Evolutionary conservation across 64 coral and sea anemone species (phyloP).

Genomic region (Hydrozoanthus tunicans): DNA sequence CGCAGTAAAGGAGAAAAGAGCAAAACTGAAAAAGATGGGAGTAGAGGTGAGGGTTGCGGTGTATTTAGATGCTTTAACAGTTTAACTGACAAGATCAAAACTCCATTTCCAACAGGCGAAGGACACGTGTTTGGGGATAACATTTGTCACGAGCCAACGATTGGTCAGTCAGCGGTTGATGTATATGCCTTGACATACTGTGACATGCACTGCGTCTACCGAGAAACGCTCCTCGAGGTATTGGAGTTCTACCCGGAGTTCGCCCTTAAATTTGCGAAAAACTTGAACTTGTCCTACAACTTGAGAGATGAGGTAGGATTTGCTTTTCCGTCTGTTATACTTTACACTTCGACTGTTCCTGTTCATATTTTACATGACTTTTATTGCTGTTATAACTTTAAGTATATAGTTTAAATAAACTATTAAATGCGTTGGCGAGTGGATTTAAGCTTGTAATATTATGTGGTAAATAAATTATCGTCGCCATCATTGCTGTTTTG

Average conservation of each 20-base stretch:
- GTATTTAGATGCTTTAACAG: background rate
- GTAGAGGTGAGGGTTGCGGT: too few relatives aligned
- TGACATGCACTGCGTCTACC: constrained; percentile 93
- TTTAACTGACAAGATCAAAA: background rate
- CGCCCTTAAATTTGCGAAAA: constrained; percentile 89
- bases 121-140: constrained; percentile 97
- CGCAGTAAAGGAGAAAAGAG: too few relatives aligned
- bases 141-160: constrained; percentile 85
- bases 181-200: constrained; percentile 96
- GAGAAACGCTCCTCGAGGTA: constrained; percentile 84
- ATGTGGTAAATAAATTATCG: too few relatives aligned
- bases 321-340: too few relatives aligned
- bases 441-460: too few relatives aligned
- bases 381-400: too few relatives aligned
- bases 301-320: constrained; percentile 84
- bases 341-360: background rate
- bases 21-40: too few relatives aligned
- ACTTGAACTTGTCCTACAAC: constrained; percentile 88
- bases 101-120: constrained; percentile 57
- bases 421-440: too few relatives aligned
- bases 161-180: constrained; percentile 96
- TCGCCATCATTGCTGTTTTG: too few relatives aligned
- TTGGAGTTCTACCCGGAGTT: constrained; percentile 93
- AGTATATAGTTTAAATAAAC: too few relatives aligned
- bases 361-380: too few relatives aligned